Percentiles rank a stretch among this genome's conserved stretches.
Conservation (phyloP, 2,888 invertebrate genomes). For the Gibbula magus region DNA sequence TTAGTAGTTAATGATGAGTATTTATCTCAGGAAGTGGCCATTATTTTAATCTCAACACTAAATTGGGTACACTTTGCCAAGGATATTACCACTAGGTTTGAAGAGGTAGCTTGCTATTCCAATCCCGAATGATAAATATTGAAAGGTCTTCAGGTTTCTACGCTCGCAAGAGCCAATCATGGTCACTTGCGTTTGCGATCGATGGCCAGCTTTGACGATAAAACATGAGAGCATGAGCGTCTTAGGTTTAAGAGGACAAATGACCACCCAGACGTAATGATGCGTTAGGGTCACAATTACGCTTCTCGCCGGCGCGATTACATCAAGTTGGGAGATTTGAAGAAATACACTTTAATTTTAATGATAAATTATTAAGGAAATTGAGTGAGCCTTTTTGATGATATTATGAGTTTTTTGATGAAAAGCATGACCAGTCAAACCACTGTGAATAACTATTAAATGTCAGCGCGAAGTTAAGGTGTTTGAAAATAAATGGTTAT, state of each 20-base stretch:
- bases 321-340: background rate
- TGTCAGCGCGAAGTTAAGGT: too few relatives aligned
- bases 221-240: background rate
- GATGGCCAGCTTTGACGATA: background rate
- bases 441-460: too few relatives aligned
- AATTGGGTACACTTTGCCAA: background rate
- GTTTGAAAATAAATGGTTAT: too few relatives aligned
- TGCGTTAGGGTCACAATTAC: background rate
- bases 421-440: too few relatives aligned
- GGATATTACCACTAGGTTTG: background rate
- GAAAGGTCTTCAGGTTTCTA: background rate
- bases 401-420: too few relatives aligned
- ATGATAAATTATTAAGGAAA: background rate
- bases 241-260: background rate
- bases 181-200: background rate
- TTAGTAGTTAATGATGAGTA: too few relatives aligned
- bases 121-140: background rate
- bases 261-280: background rate
- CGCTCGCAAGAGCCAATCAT: too few relatives aligned
- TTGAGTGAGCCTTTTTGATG: background rate
- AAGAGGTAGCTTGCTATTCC: background rate
- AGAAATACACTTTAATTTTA: background rate
- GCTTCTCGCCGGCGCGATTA: background rate
- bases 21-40: background rate
- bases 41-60: background rate